Base-by-base conservation (phyloP, 2,888 invertebrate species). In the Drosophila mulleri region DNA sequence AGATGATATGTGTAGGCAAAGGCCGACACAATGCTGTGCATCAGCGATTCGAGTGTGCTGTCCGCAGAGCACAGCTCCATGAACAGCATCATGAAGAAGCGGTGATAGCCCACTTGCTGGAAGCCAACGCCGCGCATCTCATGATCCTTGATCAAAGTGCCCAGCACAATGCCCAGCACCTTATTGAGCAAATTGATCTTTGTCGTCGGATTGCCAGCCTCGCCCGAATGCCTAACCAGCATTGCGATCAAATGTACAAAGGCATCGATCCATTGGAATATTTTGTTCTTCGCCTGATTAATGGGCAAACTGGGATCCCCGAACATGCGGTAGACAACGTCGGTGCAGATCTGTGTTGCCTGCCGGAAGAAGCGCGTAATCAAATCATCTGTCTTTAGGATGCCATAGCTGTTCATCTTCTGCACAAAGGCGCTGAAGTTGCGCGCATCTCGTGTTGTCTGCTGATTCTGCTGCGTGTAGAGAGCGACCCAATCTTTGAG, bases 141-240 rank as follows among this genome's bases (percentile, higher is more conserved):
- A 87, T 99, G 99, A 92, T 99, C 99, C 93, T 98, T 98, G 62
- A 99, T 94, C 69, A 99, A 94, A 64, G 99, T 98, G 2, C 98
- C 98, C 8, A 98, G 97, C 5, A 99, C 97, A 83, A 99, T 98
- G 32, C 98, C 98, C 76, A 99, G 94, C 59, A 96, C 92, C 96
- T 99, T 99, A 92, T 99, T 99, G 62, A 99, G 93, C 45, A 99
- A 94, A 93, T 99, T 99, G 59, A 99, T 96, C 93, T 99, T 99
- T 0, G 99, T 98, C 11, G 91, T 92, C 0, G 98, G 97, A 91
- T 98, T 98, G 64, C 95, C 96, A 1, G 96, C 95, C 85, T 98
- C 98, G 20, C 98, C 98, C 0, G 98, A 97, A 91, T 97, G 97
- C 91, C 98, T 98, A 56, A 99, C 98, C n/a, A 99, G 94, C 57